These are phyloP conservation scores for Macrotus californicus DNA, from an alignment of 2,113 vertebrate genomes.

Conservation along the genomic window DNA sequence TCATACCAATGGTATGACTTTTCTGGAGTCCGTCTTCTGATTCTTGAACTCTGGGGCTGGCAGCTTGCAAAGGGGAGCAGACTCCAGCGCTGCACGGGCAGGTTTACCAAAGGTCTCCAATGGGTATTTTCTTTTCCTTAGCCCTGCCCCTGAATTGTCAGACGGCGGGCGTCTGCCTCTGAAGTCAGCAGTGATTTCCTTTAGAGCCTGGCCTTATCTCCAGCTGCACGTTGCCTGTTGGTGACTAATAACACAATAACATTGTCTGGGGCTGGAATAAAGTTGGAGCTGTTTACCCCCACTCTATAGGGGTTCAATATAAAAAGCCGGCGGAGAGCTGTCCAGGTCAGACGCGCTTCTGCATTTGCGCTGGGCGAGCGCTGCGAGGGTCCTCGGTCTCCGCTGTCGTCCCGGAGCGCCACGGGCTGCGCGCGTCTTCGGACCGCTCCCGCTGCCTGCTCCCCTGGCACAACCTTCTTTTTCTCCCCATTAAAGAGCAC, in stretches of 20 bases:
- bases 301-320: slow-evolving; percentile 82
- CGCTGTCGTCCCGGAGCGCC: neutral
- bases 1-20: slow-evolving; percentile 75
- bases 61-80: slow-evolving; percentile 61
- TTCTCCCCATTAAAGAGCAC: neutral
- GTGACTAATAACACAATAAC: slow-evolving; percentile 87
- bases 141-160: slow-evolving; percentile 71
- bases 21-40: slow-evolving; percentile 62
- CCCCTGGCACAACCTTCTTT: neutral
- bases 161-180: slow-evolving; percentile 78
- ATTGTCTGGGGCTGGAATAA: slow-evolving; percentile 85
- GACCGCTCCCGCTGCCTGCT: neutral
- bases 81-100: slow-evolving; percentile 51
- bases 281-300: slow-evolving; percentile 84
- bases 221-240: slow-evolving; percentile 85
- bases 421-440: neutral
- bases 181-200: slow-evolving; percentile 82
- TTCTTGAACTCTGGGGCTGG: slow-evolving; percentile 66
- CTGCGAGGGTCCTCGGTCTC: neutral
- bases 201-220: slow-evolving; percentile 82
- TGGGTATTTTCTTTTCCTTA: slow-evolving; percentile 72
- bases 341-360: slow-evolving; percentile 75
- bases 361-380: slow-evolving; percentile 53
- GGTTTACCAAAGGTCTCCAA: slow-evolving; percentile 67
- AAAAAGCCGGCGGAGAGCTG: slow-evolving; percentile 78